Percentiles rank a stretch among this genome's conserved stretches.
Conservation (phyloP, 2,888 invertebrate genomes). For the Synergus itoensis region DNA sequence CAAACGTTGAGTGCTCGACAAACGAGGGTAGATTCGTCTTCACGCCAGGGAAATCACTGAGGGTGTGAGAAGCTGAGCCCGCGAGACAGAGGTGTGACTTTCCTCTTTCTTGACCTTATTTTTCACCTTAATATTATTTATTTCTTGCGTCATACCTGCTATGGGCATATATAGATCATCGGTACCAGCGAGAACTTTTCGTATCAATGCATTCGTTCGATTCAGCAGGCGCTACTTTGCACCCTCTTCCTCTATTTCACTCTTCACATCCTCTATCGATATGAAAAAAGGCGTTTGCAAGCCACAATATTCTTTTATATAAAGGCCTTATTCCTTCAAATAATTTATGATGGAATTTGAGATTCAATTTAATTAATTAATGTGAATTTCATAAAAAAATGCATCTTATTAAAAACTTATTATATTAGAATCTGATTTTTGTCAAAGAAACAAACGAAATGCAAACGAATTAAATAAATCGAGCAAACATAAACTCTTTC, state of each 20-base stretch:
- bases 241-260: background rate
- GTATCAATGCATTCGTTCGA: conserved; percentile 1
- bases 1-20: conserved; percentile 20
- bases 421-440: background rate
- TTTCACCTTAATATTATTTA: conserved; percentile 36
- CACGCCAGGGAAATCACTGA: conserved; percentile 42
- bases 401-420: too few species aligned
- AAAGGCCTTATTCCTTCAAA: too few species aligned
- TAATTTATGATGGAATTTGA: too few species aligned
- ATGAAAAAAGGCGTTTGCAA: background rate
- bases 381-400: too few species aligned
- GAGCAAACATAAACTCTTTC: conserved; percentile 6
- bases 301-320: background rate
- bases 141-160: conserved; percentile 1
- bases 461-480: conserved; percentile 11
- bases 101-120: conserved; percentile 23
- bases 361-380: too few species aligned
- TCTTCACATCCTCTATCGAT: background rate
- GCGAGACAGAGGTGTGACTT: conserved; percentile 5
- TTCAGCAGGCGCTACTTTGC: conserved; percentile 1
- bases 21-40: conserved; percentile 42
- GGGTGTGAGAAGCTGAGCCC: conserved; percentile 17
- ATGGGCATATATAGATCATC: background rate
- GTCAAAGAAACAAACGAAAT: background rate
- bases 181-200: background rate